Evolutionary conservation across 2,113 vertebrate genomes (phyloP).

Genomic region (Brachypodius melanocephalos): DNA sequence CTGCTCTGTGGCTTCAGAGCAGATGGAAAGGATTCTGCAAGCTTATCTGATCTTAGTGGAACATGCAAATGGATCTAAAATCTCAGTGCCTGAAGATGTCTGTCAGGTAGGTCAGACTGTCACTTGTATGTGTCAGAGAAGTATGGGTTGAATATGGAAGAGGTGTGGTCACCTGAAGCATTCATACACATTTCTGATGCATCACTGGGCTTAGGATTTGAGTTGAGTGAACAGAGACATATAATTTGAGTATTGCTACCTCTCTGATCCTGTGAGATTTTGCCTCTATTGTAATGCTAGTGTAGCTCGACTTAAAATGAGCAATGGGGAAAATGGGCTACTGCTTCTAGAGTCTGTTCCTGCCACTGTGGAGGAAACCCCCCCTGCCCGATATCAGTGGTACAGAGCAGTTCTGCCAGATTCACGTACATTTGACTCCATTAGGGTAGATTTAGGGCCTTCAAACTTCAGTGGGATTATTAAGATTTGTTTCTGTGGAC

Average conservation of each 20-base stretch:
- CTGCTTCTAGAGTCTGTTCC: background rate
- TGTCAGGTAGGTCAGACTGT: slow-evolving; percentile 76
- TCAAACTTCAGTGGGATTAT: background rate
- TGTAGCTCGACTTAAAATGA: background rate
- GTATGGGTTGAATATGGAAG: background rate
- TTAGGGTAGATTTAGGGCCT: background rate
- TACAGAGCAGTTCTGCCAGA: background rate
- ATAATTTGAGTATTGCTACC: background rate
- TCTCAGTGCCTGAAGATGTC: slow-evolving; percentile 79
- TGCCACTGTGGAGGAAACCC: background rate
- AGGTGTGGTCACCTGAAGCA: background rate
- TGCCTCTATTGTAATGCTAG: background rate
- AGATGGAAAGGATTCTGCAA: slow-evolving; percentile 85
- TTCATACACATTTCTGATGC: fast-evolving
- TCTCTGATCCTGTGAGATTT: background rate
- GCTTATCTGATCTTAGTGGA: slow-evolving; percentile 80
- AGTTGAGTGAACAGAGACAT: background rate
- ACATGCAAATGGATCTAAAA: slow-evolving; percentile 82
- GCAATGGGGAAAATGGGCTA: background rate
- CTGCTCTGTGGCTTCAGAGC: slow-evolving; percentile 69
- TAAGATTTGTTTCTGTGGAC: background rate
- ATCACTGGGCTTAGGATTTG: background rate
- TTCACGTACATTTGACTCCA: fast-evolving
- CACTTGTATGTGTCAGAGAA: background rate
- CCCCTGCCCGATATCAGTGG: fast-evolving